These are phyloP conservation scores for Zelleria hepariella DNA, from an alignment of 2,888 invertebrate species.

Conservation along the genomic window DNA sequence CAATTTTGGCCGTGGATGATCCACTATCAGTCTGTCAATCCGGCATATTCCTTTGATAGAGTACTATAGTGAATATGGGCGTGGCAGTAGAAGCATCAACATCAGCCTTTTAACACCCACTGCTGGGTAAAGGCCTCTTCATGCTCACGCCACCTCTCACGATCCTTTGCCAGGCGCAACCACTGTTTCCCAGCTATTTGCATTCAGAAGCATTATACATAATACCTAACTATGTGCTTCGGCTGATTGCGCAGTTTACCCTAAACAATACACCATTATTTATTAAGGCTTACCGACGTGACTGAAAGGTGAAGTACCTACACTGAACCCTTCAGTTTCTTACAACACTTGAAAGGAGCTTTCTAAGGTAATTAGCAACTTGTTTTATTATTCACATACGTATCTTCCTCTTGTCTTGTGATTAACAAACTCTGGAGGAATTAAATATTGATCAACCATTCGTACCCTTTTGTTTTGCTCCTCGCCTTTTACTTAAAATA, in stretches of 20 bases:
- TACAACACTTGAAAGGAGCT: background rate
- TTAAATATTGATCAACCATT: background rate
- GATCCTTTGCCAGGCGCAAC: no score
- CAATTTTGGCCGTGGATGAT: no score
- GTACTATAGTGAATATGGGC: no score
- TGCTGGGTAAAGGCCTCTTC: no score
- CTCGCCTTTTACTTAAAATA: background rate
- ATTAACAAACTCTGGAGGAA: background rate
- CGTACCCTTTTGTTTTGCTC: background rate
- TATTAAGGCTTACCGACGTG: background rate
- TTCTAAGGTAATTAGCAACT: conserved; percentile 1
- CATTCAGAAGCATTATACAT: no score
- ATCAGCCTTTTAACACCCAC: no score
- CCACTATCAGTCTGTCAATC: no score
- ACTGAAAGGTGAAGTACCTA: background rate
- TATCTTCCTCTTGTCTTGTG: background rate
- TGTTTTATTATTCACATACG: conserved; percentile 4
- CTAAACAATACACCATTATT: background rate
- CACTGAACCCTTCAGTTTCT: background rate
- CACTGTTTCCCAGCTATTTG: no score
- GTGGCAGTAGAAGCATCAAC: no score
- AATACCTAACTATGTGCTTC: no score
- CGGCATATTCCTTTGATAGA: no score
- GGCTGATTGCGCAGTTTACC: background rate
- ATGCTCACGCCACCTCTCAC: no score